These are phyloP conservation scores for Camelus dromedarius DNA, from an alignment of 2,113 vertebrate genomes.

Conservation along the genomic window DNA sequence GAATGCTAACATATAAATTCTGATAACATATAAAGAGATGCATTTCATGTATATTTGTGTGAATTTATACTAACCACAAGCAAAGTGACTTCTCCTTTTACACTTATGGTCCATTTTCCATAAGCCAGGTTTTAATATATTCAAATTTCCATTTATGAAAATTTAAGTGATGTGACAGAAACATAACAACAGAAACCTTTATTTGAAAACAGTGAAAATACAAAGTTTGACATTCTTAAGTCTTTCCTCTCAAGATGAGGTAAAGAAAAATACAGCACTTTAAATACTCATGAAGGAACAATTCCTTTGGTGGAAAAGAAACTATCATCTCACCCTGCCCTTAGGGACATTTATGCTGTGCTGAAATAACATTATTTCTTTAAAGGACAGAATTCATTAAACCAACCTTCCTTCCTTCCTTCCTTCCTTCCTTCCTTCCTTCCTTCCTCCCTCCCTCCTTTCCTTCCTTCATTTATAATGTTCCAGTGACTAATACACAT, in stretches of 20 bases:
- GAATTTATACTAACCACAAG: neutral
- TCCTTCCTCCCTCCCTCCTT: neutral
- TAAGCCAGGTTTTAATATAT: neutral
- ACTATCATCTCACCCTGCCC: neutral
- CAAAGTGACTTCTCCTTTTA: neutral
- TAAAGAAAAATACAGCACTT: neutral
- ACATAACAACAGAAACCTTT: neutral
- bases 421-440: no score
- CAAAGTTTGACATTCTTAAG: neutral
- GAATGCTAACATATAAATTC: neutral
- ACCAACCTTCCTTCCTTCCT: neutral
- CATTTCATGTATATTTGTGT: neutral
- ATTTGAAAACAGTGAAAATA: neutral
- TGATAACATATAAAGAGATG: neutral
- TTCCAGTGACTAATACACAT: neutral
- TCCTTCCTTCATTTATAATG: neutral
- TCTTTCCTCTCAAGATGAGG: neutral
- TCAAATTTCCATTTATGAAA: neutral
- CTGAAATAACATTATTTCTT: slow-evolving; percentile 35
- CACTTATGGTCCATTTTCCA: neutral
- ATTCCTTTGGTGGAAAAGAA: neutral
- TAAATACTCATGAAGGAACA: neutral
- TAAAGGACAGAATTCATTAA: neutral
- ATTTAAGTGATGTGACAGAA: neutral
- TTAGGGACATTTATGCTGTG: neutral